Conservation (phyloP, 2,797 vertebrate species). For the Melanotaenia boesemani region DNA sequence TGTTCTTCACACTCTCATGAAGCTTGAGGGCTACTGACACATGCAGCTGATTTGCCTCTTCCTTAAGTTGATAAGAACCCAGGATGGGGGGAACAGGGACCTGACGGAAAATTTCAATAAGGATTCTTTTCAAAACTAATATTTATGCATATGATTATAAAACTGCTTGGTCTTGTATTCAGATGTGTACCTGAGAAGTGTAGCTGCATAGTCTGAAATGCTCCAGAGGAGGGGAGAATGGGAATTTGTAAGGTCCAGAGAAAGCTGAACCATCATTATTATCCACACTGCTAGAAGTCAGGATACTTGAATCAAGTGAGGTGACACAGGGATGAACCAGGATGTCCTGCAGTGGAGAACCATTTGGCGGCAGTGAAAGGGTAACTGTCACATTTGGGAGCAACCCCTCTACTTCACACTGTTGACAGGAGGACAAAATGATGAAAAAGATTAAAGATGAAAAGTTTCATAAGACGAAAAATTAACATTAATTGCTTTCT, state of each 20-base stretch:
- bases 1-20: slow-evolving; percentile 95
- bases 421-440: slow-evolving; percentile 33
- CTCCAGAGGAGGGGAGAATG: slow-evolving; percentile 92
- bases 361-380: slow-evolving; percentile 91
- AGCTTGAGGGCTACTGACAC: slow-evolving; percentile 90
- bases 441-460: background rate
- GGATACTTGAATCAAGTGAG: slow-evolving; percentile 90
- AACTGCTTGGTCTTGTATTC: background rate
- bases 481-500: background rate
- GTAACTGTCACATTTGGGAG: slow-evolving; percentile 91
- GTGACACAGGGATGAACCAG: slow-evolving; percentile 94
- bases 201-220: slow-evolving; percentile 93
- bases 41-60: slow-evolving; percentile 85
- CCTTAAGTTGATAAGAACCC: slow-evolving; percentile 90
- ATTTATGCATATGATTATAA: background rate
- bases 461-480: too few species aligned
- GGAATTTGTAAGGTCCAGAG: slow-evolving; percentile 95
- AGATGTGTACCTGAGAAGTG: slow-evolving; percentile 88
- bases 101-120: slow-evolving; percentile 67
- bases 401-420: slow-evolving; percentile 96
- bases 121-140: background rate
- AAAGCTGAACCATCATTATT: slow-evolving; percentile 88
- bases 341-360: slow-evolving; percentile 93
- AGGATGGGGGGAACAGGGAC: slow-evolving; percentile 95
- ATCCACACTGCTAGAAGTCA: slow-evolving; percentile 89